phyloP scores from a whole-genome alignment of 2,113 vertebrate genomes.

The Salminus brasiliensis region DNA sequence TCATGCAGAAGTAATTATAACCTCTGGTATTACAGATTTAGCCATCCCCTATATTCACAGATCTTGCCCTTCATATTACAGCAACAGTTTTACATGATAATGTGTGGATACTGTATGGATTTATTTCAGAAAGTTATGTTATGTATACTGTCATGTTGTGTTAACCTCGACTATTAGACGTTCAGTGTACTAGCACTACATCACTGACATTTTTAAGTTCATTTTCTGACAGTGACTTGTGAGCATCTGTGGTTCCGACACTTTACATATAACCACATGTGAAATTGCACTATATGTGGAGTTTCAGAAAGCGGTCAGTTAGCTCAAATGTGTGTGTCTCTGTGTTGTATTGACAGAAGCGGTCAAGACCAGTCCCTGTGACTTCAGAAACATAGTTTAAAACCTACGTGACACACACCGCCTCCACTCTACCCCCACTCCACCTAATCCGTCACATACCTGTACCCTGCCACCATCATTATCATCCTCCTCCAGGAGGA shows the following conservation, averaged over 20 bases:
- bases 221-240: too few species aligned
- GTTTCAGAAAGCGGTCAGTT: too few species aligned
- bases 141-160: too few species aligned
- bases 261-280: too few species aligned
- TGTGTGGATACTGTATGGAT: too few species aligned
- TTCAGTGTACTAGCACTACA: too few species aligned
- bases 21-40: constrained; percentile 31
- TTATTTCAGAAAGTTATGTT: too few species aligned
- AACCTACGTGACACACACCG: not conserved
- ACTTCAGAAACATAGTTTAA: not conserved
- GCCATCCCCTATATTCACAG: not conserved
- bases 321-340: not conserved
- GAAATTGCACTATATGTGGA: too few species aligned
- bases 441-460: not conserved
- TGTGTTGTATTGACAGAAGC: not conserved
- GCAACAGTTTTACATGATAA: not conserved
- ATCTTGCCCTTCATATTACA: not conserved
- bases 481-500: too few species aligned
- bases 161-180: too few species aligned
- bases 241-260: too few species aligned
- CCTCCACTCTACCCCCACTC: not conserved
- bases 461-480: not conserved
- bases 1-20: not conserved
- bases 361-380: not conserved
- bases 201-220: too few species aligned